Percentiles rank a stretch among this genome's conserved stretches.
Evolutionary conservation across 2,797 vertebrate species (phyloP).

Genomic region (Pelodytes ibericus): DNA sequence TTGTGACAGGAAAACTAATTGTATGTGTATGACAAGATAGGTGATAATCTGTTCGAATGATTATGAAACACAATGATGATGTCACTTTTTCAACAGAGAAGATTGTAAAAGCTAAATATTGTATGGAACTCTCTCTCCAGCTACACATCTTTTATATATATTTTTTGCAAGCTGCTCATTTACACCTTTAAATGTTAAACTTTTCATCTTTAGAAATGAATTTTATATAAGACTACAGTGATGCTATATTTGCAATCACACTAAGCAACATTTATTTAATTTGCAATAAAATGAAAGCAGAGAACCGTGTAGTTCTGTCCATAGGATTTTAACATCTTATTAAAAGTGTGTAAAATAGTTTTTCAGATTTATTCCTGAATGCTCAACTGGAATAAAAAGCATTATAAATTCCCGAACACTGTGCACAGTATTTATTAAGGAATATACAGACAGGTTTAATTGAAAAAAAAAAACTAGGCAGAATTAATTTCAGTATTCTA

Average conservation of each 20-base stretch:
- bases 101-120: conserved; percentile 29
- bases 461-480: no score
- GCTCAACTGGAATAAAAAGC: not conserved
- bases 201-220: not conserved
- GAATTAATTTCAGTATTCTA: no score
- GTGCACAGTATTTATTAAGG: not conserved
- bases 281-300: conserved; percentile 43
- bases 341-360: conserved; percentile 42
- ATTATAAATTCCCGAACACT: not conserved
- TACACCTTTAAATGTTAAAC: conserved; percentile 21
- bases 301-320: conserved; percentile 24
- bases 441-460: not conserved
- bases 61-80: not conserved
- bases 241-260: no score
- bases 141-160: conserved; percentile 18
- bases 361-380: conserved; percentile 21
- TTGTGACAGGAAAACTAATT: not conserved
- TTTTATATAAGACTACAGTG: conserved; percentile 11
- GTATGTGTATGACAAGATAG: not conserved
- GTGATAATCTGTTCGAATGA: conserved; percentile 15
- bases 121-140: conserved; percentile 23
- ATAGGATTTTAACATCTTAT: conserved; percentile 29
- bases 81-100: conserved; percentile 35
- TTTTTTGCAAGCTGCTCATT: conserved; percentile 27
- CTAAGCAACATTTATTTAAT: no score